These are phyloP conservation scores for Caenorhabditis sp. DNA, from an alignment of 2,888 invertebrate genomes.

Conservation along the genomic window DNA sequence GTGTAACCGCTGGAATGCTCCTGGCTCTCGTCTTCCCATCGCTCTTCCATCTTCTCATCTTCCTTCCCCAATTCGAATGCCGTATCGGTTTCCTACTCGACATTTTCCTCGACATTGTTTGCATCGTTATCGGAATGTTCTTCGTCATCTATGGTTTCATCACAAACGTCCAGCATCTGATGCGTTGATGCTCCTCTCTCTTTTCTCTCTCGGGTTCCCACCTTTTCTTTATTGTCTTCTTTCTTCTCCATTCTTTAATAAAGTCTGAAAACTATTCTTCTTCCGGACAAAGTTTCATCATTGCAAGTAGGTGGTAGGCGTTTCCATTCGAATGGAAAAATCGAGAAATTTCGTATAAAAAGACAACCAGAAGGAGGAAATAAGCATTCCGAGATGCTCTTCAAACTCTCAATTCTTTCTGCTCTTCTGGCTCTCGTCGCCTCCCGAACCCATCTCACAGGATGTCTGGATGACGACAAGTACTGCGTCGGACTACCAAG, in stretches of 20 bases:
- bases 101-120: slow-evolving; percentile 58
- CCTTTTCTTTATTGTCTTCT: slow-evolving; percentile 11
- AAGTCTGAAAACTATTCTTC: slow-evolving; percentile 6
- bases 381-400: slow-evolving; percentile 37
- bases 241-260: slow-evolving; percentile 25
- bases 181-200: slow-evolving; percentile 6
- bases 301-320: slow-evolving; percentile 31
- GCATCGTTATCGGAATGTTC: slow-evolving; percentile 65
- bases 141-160: slow-evolving; percentile 63
- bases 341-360: not conserved
- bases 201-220: slow-evolving; percentile 12
- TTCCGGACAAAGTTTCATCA: not conserved
- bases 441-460: slow-evolving; percentile 34
- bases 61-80: slow-evolving; percentile 71
- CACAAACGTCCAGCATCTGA: slow-evolving; percentile 55
- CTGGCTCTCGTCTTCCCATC: slow-evolving; percentile 81
- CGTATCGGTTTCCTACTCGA: slow-evolving; percentile 42
- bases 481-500: slow-evolving; percentile 57
- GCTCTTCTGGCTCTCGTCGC: slow-evolving; percentile 19
- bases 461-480: slow-evolving; percentile 59
- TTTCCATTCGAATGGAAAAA: not conserved
- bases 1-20: slow-evolving; percentile 81
- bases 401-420: slow-evolving; percentile 32
- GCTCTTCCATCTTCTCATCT: slow-evolving; percentile 76
- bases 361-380: not conserved